Conservation (phyloP, 1,140 invertebrate species). For the Papilio helenus region DNA sequence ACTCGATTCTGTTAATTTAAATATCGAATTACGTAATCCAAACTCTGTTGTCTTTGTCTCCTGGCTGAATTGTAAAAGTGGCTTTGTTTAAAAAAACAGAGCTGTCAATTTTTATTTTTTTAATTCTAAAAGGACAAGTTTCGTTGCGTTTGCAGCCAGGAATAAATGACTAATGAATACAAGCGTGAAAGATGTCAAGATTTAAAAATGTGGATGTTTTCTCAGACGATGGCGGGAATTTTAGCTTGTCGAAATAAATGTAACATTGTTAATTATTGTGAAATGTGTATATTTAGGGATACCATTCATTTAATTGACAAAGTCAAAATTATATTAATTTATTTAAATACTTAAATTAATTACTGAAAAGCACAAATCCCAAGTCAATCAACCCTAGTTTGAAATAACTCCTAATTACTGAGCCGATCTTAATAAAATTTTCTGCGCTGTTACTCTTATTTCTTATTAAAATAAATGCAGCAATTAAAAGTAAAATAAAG, state of each 20-base stretch:
- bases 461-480: too few relatives aligned
- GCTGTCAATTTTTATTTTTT: conserved; percentile 18
- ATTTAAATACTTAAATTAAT: too few relatives aligned
- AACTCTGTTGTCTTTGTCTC: conserved; percentile 8
- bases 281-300: neutral
- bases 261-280: neutral
- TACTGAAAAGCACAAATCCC: too few relatives aligned
- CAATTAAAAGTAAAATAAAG: neutral
- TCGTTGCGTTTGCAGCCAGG: neutral
- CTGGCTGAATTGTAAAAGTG: conserved; percentile 23
- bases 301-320: neutral
- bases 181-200: conserved; percentile 20
- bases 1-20: conserved; percentile 24
- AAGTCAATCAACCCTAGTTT: too few relatives aligned
- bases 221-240: conserved; percentile 6
- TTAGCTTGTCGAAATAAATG: neutral
- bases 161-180: conserved; percentile 22
- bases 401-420: too few relatives aligned
- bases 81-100: conserved; percentile 24
- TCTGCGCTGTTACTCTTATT: too few relatives aligned
- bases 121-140: conserved; percentile 10
- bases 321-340: too few relatives aligned
- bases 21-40: conserved; percentile 1
- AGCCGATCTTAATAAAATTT: too few relatives aligned
- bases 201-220: conserved; percentile 9